phyloP scores from a whole-genome alignment of 2,113 vertebrate species.

The Phaethon lepturus region DNA sequence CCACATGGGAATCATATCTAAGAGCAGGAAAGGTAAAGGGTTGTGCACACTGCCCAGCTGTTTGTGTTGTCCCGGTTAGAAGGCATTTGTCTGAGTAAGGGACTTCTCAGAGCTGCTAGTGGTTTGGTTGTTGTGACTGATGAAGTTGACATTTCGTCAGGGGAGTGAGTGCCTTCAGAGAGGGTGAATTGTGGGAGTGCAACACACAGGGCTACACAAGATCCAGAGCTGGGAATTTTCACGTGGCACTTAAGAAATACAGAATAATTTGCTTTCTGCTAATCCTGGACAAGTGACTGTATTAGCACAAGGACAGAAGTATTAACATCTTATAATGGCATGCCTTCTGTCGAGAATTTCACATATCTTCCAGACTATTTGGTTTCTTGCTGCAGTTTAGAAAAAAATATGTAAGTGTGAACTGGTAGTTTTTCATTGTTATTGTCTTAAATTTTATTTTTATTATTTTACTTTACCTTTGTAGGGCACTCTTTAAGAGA shows the following conservation, averaged over 20 bases:
- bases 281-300: neutral
- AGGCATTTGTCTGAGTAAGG: neutral
- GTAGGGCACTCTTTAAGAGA: neutral
- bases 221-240: neutral
- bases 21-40: neutral
- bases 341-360: neutral
- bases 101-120: neutral
- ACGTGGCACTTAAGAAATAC: neutral
- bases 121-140: neutral
- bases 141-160: neutral
- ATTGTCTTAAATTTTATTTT: neutral
- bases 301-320: neutral
- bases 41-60: neutral
- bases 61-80: neutral
- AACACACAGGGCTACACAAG: neutral
- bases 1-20: neutral
- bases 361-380: neutral
- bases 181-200: neutral
- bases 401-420: neutral
- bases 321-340: neutral
- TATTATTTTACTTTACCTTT: neutral
- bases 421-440: neutral
- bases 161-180: no score
- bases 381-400: neutral
- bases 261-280: neutral